Evolutionary conservation across 2,888 invertebrate genomes (phyloP).

Genomic region (Spodoptera picta): DNA sequence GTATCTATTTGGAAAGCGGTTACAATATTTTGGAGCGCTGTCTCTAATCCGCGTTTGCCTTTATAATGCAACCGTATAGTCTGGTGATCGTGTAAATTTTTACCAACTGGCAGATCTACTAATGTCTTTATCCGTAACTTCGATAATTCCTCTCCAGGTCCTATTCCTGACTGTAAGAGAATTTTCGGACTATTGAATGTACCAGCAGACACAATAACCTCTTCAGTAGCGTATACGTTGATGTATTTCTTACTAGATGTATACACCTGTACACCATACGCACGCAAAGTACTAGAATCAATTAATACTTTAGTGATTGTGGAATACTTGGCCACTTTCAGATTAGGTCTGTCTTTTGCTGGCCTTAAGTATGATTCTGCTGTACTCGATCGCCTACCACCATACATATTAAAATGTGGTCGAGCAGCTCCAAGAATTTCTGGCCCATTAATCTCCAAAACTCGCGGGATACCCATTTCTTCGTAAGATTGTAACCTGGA

Average conservation of each 20-base stretch:
- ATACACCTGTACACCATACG: conserved; percentile 72
- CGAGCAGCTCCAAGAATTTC: conserved; percentile 61
- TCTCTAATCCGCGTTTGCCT: conserved; percentile 67
- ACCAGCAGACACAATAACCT: conserved; percentile 80
- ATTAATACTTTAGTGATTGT: conserved; percentile 75
- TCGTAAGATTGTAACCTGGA: conserved; percentile 61
- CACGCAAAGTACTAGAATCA: conserved; percentile 60
- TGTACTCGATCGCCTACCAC: conserved; percentile 77
- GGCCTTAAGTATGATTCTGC: conserved; percentile 76
- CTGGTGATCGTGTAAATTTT: conserved; percentile 78
- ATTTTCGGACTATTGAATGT: conserved; percentile 77
- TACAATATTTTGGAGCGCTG: conserved; percentile 70
- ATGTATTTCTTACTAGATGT: conserved; percentile 60
- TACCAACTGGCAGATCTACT: conserved; percentile 77
- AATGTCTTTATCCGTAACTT: conserved; percentile 67
- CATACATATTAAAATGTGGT: conserved; percentile 68
- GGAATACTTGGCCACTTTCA: conserved; percentile 72
- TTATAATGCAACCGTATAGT: conserved; percentile 64
- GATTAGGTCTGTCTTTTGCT: conserved; percentile 68
- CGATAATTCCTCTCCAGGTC: conserved; percentile 69
- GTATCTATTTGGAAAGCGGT: conserved; percentile 59
- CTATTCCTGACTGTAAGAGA: conserved; percentile 79
- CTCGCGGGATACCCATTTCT: conserved; percentile 68
- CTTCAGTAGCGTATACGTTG: conserved; percentile 68
- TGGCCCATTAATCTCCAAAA: conserved; percentile 68